phyloP scores from a whole-genome alignment of 2,113 vertebrate genomes.

The Halichoerus grypus region DNA sequence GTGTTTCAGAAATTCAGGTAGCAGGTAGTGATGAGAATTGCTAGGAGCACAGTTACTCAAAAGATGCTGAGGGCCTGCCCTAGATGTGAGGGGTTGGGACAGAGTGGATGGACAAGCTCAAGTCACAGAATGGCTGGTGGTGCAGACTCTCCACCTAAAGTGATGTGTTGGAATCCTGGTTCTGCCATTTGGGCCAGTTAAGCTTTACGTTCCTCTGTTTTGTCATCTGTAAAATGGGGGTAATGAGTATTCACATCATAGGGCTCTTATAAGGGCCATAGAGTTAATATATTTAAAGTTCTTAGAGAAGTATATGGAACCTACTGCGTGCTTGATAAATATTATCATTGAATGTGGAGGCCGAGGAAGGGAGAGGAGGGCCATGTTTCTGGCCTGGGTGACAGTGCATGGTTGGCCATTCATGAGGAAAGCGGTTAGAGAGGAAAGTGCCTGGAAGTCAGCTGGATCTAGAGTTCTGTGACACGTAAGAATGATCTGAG shows the following conservation, averaged over 20 bases:
- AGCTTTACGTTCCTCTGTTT: not conserved
- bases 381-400: not conserved
- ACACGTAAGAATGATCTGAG: not conserved
- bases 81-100: not conserved
- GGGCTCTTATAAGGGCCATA: not conserved
- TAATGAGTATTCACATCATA: not conserved
- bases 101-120: not conserved
- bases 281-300: not conserved
- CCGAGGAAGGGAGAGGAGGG: not conserved
- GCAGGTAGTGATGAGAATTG: not conserved
- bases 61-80: not conserved
- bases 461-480: not conserved
- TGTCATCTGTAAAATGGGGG: not conserved
- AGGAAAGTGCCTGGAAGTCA: not conserved
- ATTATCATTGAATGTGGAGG: not conserved
- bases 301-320: not conserved
- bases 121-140: not conserved
- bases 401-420: not conserved
- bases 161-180: not conserved
- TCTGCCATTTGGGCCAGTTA: not conserved
- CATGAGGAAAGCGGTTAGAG: not conserved
- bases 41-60: not conserved
- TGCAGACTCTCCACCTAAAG: not conserved
- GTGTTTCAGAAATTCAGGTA: slow-evolving; percentile 16
- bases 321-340: not conserved